Evolutionary conservation across 2,888 invertebrate genomes (phyloP).

Genomic region (Strigamia transsilvanica): DNA sequence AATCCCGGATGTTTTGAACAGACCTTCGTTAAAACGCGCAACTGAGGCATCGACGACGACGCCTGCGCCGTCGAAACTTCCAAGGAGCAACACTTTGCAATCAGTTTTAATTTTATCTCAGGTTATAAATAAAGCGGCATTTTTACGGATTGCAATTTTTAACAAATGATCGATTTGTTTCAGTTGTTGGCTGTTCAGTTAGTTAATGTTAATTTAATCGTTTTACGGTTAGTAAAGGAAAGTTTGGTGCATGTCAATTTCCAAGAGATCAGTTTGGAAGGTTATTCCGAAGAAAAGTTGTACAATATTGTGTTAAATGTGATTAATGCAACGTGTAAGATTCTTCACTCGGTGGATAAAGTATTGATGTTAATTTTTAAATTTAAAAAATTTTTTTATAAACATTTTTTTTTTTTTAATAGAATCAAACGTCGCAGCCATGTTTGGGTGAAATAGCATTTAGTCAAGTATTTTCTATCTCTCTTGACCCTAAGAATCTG

Average conservation of each 20-base stretch:
- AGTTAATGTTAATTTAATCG: conserved; percentile 7
- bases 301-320: conserved; percentile 5
- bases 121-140: neutral
- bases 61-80: neutral
- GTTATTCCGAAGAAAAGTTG: conserved; percentile 11
- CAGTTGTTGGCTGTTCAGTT: neutral
- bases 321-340: neutral
- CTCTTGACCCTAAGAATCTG: neutral
- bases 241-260: neutral
- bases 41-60: neutral
- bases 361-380: neutral
- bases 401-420: neutral
- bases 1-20: neutral
- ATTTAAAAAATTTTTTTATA: neutral
- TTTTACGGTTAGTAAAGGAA: conserved; percentile 14
- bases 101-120: neutral
- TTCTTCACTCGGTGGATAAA: conserved; percentile 15
- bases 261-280: neutral
- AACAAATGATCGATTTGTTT: neutral
- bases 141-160: neutral
- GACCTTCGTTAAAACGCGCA: neutral
- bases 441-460: conserved; percentile 17
- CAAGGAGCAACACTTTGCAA: neutral
- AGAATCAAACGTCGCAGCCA: neutral
- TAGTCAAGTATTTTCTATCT: neutral